Conservation (phyloP, 2,797 vertebrate species). For the Falco columbarius region DNA sequence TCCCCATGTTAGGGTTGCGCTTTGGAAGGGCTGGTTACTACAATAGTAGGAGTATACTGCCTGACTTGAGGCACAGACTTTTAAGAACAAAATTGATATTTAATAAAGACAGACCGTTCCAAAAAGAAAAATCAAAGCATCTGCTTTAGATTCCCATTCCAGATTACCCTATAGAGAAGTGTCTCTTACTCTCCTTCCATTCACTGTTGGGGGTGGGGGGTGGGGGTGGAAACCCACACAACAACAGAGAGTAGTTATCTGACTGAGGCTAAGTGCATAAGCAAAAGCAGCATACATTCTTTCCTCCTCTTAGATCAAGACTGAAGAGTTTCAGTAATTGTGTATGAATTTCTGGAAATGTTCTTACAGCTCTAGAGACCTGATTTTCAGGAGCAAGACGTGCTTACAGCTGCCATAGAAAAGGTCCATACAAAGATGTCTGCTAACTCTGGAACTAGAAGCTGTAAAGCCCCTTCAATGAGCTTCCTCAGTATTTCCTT, state of each 20-base stretch:
- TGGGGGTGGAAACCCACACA: too few species aligned
- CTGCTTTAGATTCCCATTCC: not conserved
- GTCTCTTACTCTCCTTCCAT: not conserved
- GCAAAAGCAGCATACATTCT: not conserved
- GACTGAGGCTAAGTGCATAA: not conserved
- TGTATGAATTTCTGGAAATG: not conserved
- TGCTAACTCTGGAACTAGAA: not conserved
- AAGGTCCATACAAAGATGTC: not conserved
- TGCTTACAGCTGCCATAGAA: not conserved
- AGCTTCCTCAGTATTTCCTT: not conserved
- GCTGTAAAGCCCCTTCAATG: not conserved
- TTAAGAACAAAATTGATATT: not conserved
- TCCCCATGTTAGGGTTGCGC: not conserved
- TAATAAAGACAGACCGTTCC: not conserved
- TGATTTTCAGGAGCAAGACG: not conserved
- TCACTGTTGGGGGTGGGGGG: not conserved
- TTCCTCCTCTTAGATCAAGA: not conserved
- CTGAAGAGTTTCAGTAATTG: not conserved
- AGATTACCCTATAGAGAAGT: not conserved
- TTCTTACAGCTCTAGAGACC: not conserved
- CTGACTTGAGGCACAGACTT: not conserved
- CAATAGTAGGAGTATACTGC: not conserved
- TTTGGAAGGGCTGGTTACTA: not conserved
- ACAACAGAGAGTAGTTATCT: not conserved
- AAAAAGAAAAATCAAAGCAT: not conserved